Percentiles rank a stretch among this genome's conserved stretches.
Evolutionary conservation across 2,113 vertebrate species (phyloP).

Genomic region (Seriola dumerili): DNA sequence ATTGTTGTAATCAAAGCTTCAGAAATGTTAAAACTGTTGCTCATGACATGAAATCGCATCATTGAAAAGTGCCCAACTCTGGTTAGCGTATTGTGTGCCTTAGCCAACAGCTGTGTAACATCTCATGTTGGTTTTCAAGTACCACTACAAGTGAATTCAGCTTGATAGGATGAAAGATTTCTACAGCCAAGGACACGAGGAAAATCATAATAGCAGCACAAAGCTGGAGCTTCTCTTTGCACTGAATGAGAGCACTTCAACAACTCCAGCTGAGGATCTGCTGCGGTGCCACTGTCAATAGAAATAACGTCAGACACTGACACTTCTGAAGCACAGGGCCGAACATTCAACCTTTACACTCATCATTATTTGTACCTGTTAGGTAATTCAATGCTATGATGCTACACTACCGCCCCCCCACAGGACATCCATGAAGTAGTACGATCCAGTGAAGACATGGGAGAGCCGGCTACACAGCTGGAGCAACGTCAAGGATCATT

Average conservation of each 20-base stretch:
- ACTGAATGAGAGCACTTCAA: constrained; percentile 17
- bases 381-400: too few species aligned
- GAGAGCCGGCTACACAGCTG: constrained; percentile 88
- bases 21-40: constrained; percentile 37
- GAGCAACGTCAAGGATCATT: constrained; percentile 94
- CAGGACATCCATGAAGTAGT: constrained; percentile 87
- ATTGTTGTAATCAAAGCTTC: constrained; percentile 33
- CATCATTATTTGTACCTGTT: constrained; percentile 28
- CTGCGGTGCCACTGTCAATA: neutral
- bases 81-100: neutral
- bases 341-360: neutral
- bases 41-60: constrained; percentile 8
- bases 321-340: neutral
- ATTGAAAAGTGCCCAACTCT: neutral
- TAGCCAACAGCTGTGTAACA: neutral
- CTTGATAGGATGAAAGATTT: constrained; percentile 17
- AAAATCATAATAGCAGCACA: constrained; percentile 3
- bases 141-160: constrained; percentile 19
- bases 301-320: neutral
- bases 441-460: constrained; percentile 80
- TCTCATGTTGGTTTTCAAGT: constrained; percentile 9
- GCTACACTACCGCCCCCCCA: constrained; percentile 47
- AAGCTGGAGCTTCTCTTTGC: constrained; percentile 22
- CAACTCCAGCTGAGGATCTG: constrained; percentile 10
- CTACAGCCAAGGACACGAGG: constrained; percentile 17